These are phyloP conservation scores for Hirtodrosophila cameraria DNA, from an alignment of 2,888 invertebrate species.

Conservation along the genomic window DNA sequence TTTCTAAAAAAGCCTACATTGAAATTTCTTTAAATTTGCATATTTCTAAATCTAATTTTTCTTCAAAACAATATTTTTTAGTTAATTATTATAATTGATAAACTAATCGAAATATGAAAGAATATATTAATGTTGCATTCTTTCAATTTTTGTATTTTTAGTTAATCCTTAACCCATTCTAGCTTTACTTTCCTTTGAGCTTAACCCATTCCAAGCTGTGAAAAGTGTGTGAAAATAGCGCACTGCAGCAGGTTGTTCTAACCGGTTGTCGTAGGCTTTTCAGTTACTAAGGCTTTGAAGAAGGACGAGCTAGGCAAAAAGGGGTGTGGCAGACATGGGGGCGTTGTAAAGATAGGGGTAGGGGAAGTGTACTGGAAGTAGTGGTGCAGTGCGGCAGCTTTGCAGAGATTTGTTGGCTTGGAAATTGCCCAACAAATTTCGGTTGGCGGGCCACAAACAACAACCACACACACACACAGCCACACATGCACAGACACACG, in stretches of 20 bases:
- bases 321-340: background rate
- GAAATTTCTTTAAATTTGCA: no score
- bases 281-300: background rate
- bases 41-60: no score
- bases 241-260: slow-evolving; percentile 4
- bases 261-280: slow-evolving; percentile 3
- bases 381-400: slow-evolving; percentile 63
- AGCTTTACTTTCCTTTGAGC: background rate
- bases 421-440: slow-evolving; percentile 80
- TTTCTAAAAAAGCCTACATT: no score
- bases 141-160: no score
- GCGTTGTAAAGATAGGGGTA: background rate
- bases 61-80: no score
- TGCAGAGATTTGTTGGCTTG: slow-evolving; percentile 80
- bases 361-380: slow-evolving; percentile 4
- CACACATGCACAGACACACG: slow-evolving; percentile 2
- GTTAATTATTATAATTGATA: no score
- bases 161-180: no score
- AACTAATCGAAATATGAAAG: no score
- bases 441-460: slow-evolving; percentile 75
- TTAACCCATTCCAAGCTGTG: background rate
- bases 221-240: background rate
- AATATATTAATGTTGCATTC: no score
- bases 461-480: slow-evolving; percentile 33
- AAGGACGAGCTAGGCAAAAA: no score